Conservation (phyloP, 2,113 vertebrate genomes). For the Plecotus auritus region DNA sequence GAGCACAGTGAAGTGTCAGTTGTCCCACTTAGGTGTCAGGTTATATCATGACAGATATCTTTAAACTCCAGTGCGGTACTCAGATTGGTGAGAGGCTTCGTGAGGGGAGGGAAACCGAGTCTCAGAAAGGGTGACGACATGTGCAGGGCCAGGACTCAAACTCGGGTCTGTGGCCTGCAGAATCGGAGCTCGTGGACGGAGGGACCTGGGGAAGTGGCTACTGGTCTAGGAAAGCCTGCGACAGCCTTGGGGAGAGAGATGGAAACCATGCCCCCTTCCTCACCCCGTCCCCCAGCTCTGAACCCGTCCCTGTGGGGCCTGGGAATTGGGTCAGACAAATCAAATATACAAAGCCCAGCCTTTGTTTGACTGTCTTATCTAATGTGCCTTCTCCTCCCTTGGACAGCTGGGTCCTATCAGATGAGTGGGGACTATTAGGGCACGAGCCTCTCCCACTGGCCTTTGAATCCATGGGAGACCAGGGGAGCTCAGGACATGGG, state of each 20-base stretch:
- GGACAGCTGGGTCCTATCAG: slow-evolving; percentile 61
- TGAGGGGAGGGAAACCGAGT: neutral
- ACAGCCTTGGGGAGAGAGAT: neutral
- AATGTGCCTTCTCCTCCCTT: neutral
- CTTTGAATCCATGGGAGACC: neutral
- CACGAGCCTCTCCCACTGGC: neutral
- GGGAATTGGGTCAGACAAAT: slow-evolving; percentile 40
- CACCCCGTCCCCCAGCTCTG: neutral
- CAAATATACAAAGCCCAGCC: slow-evolving; percentile 58
- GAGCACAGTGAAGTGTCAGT: neutral
- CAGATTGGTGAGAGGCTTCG: neutral
- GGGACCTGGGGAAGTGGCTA: neutral
- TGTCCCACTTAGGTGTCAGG: neutral
- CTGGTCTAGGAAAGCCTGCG: neutral
- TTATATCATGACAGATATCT: neutral
- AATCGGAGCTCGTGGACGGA: neutral
- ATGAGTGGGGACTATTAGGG: neutral
- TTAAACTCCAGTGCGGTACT: neutral
- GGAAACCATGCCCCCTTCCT: neutral
- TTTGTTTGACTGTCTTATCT: slow-evolving; percentile 62
- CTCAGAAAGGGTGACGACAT: neutral
- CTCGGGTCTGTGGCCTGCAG: neutral
- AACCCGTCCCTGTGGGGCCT: neutral
- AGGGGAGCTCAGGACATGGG: neutral
- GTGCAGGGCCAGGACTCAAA: too few relatives aligned